Evolutionary conservation across 2,113 vertebrate genomes (phyloP).

Genomic region (Thinocorus orbignyianus): DNA sequence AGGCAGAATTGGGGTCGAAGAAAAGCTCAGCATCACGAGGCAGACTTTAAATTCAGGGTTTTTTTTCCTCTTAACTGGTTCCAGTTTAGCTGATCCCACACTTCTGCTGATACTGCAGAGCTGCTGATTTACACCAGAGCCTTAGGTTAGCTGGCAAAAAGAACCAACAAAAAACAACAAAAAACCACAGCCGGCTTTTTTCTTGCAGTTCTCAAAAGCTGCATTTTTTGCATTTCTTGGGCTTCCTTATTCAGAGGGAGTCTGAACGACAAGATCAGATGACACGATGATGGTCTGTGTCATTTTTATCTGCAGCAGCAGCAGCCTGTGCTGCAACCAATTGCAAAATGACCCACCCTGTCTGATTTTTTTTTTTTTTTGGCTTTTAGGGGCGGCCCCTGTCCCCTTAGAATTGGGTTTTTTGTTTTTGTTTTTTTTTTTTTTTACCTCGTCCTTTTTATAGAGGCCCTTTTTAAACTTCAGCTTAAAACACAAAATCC

Average conservation of each 20-base stretch:
- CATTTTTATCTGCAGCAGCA: neutral
- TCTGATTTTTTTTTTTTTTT: neutral
- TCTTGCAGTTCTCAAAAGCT: neutral
- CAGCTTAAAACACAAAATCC: neutral
- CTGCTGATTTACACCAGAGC: neutral
- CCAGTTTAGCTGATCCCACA: neutral
- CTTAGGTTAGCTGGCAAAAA: neutral
- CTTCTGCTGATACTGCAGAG: neutral
- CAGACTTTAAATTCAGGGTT: neutral
- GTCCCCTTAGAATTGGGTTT: neutral
- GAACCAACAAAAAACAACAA: neutral
- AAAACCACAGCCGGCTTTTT: neutral
- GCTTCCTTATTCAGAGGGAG: neutral
- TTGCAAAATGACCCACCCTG: neutral
- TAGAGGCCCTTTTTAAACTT: neutral
- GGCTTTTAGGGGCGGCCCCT: neutral
- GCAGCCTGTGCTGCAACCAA: neutral
- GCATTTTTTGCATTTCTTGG: neutral
- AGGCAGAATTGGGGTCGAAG: neutral
- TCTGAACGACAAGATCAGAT: neutral
- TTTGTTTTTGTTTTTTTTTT: neutral
- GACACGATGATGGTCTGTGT: fast-evolving
- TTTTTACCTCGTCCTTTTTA: neutral
- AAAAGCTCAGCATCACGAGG: neutral
- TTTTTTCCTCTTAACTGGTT: neutral